phyloP scores from a whole-genome alignment of 2,797 vertebrate genomes.

The Botia kubotai region DNA sequence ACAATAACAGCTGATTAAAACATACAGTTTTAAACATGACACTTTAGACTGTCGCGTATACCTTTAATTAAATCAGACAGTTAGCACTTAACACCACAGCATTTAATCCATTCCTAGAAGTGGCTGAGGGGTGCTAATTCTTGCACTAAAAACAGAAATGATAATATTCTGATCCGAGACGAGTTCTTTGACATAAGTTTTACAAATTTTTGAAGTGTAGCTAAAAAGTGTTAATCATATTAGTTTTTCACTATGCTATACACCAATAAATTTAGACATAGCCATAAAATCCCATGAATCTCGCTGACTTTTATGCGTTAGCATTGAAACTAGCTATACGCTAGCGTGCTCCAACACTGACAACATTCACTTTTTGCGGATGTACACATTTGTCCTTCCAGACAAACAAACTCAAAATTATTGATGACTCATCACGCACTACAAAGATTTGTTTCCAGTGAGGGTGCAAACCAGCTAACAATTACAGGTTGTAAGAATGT shows the following conservation, averaged over 20 bases:
- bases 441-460: no score
- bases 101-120: neutral
- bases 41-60: neutral
- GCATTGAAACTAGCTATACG: no score
- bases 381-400: no score
- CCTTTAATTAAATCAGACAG: slow-evolving; percentile 77
- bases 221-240: neutral
- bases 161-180: slow-evolving; percentile 2
- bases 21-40: slow-evolving; percentile 58
- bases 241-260: neutral
- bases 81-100: slow-evolving; percentile 5
- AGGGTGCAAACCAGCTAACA: no score
- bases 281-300: no score
- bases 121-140: slow-evolving; percentile 30
- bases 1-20: slow-evolving; percentile 71
- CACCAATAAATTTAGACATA: neutral
- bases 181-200: neutral
- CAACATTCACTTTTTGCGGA: no score
- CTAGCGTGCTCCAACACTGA: no score
- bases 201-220: neutral
- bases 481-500: no score
- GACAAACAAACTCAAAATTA: no score
- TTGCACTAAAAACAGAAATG: slow-evolving; percentile 12
- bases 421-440: no score
- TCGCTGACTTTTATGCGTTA: no score